Evolutionary conservation across 2,113 vertebrate genomes (phyloP), one percentile per base, ranked within the genome.

Genomic region (Callionymus lyra): DNA sequence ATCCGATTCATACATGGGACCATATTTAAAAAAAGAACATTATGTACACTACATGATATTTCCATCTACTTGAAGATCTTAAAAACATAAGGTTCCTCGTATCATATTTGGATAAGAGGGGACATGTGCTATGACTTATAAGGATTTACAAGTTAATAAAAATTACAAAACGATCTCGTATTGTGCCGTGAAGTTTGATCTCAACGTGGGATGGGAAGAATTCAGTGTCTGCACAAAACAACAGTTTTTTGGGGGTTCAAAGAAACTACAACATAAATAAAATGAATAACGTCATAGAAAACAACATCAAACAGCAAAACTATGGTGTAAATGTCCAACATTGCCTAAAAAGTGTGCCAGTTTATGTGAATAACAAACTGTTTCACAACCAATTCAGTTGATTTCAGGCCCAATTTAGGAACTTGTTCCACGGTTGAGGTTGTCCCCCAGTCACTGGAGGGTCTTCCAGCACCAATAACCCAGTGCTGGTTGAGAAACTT

Each of bases 301-400:
- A 54, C 47, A 48, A 66, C 60, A 56, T 44, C 45, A 34, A 74
- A 74, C 66, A 74, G 41, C 67, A 44, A 71, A 78, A 77, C 64
- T 55, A 60, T 66, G 38, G 16, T 19, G 34, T 42, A 51, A 49
- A 71, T 53, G 53, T 64, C 57, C 64, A n/a, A 70, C 43, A 38
- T 56, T 59, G 53, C 53, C 50, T 42, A 53, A 57, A 53, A 41
- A 55, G 33, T 41, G 38, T 63, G 42, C 40, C 53, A 50, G 43
- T 58, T 17, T 59, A 27, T 53, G 52, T 47, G 36, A 55, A 63
- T 6, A 38, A 41, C 18, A 57, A 31, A 59, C 11, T 11, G 34
- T 48, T 41, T 48, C 38, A 48, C 41, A 53, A 19, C 21, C 41
- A 16, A 59, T 4, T 9, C 56, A 63, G 53, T 53, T 17, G 46